phyloP scores from a whole-genome alignment of 2,797 vertebrate genomes.

The Nasua narica region DNA sequence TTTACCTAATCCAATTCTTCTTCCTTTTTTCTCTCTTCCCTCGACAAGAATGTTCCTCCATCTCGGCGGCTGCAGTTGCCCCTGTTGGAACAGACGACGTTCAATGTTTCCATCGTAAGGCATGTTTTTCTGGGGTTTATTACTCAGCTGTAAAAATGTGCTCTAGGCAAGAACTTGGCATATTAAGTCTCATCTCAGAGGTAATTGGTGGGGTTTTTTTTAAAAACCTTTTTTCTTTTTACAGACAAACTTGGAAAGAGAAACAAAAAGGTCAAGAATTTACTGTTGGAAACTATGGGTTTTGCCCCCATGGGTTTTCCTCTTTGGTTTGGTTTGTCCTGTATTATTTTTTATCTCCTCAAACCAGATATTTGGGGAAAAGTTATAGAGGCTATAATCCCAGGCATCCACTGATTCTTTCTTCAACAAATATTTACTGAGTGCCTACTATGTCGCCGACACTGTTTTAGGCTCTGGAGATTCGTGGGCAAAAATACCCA shows the following conservation, averaged over 20 bases:
- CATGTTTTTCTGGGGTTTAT: conserved; percentile 78
- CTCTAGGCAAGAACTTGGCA: conserved; percentile 81
- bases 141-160: conserved; percentile 83
- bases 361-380: conserved; percentile 12
- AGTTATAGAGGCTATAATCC: not conserved
- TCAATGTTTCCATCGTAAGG: conserved; percentile 66
- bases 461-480: not conserved
- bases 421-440: conserved; percentile 4
- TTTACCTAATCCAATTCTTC: conserved; percentile 19
- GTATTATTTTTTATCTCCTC: conserved; percentile 56
- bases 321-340: conserved; percentile 44
- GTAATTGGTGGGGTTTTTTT: conserved; percentile 79
- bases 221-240: conserved; percentile 12
- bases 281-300: conserved; percentile 77
- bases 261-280: conserved; percentile 60
- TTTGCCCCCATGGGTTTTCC: conserved; percentile 73
- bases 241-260: conserved; percentile 43
- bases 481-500: rapidly evolving
- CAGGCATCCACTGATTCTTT: not conserved
- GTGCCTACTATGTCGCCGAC: not conserved
- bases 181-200: conserved; percentile 83
- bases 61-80: conserved; percentile 37
- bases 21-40: conserved; percentile 61
- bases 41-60: conserved; percentile 14
- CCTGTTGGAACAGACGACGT: conserved; percentile 68